Conservation (phyloP, 2,888 invertebrate species). For the Diaperis boleti region DNA sequence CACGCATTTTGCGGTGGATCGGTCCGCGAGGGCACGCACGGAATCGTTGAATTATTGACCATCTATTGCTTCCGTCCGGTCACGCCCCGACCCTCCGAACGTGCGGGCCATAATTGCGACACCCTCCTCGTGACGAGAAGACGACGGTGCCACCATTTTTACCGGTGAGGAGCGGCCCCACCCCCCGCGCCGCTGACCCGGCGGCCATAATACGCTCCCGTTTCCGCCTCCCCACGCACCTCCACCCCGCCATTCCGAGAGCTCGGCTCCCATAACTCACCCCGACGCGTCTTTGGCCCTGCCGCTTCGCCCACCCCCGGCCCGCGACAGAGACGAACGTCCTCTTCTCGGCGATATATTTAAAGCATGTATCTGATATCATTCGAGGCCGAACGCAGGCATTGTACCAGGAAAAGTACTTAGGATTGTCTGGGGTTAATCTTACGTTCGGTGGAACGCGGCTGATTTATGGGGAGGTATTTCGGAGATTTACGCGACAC, state of each 20-base stretch:
- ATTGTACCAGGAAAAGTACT: constrained; percentile 52
- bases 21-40: constrained; percentile 54
- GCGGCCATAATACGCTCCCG: constrained; percentile 60
- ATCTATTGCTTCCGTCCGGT: constrained; percentile 65
- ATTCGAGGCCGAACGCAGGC: constrained; percentile 49
- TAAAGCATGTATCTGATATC: constrained; percentile 49
- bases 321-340: constrained; percentile 53
- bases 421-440: constrained; percentile 46
- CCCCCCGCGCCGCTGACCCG: constrained; percentile 54
- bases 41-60: constrained; percentile 62
- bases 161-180: too few species aligned
- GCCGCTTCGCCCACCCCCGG: constrained; percentile 46
- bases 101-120: constrained; percentile 35
- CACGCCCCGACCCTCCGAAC: constrained; percentile 61
- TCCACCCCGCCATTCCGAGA: constrained; percentile 53
- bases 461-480: constrained; percentile 13
- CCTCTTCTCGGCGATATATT: constrained; percentile 52
- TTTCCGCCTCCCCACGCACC: constrained; percentile 52
- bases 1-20: constrained; percentile 52
- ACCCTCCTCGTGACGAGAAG: too few species aligned
- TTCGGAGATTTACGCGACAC: neutral
- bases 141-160: too few species aligned
- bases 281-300: constrained; percentile 49
- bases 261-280: constrained; percentile 54
- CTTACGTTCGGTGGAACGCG: constrained; percentile 2